Evolutionary conservation across 2,113 vertebrate genomes (phyloP).

Genomic region (Patagioenas fasciata): DNA sequence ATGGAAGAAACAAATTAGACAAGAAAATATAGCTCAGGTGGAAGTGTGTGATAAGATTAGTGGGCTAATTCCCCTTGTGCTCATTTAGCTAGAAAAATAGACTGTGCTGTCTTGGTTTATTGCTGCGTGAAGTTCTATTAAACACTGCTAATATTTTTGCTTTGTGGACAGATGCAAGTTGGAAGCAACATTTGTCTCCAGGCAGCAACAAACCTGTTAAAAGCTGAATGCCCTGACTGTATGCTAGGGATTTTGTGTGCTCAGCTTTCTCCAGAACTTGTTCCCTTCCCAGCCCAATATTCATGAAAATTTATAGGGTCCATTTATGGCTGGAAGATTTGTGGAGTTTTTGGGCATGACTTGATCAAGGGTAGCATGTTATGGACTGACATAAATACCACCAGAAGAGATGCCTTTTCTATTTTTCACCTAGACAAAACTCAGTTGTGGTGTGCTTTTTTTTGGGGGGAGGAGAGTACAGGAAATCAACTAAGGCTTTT

Average conservation of each 20-base stretch:
- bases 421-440: background rate
- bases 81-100: constrained; percentile 14
- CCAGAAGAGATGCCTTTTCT: background rate
- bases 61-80: background rate
- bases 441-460: background rate
- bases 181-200: background rate
- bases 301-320: background rate
- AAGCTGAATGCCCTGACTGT: background rate
- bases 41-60: constrained; percentile 1
- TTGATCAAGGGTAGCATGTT: background rate
- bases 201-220: background rate
- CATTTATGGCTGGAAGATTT: background rate
- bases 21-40: constrained; percentile 10
- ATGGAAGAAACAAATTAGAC: background rate
- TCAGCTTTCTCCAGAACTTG: background rate
- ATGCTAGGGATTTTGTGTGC: background rate
- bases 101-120: background rate
- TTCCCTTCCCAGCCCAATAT: background rate
- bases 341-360: background rate
- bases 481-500: background rate
- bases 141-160: background rate
- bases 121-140: constrained; percentile 10
- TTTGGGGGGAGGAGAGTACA: background rate
- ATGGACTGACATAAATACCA: background rate
- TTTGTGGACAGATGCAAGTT: background rate